Percentiles rank a stretch among this genome's conserved stretches.
phyloP scores from a whole-genome alignment of 2,797 vertebrate genomes.

The Harpagifer antarcticus region DNA sequence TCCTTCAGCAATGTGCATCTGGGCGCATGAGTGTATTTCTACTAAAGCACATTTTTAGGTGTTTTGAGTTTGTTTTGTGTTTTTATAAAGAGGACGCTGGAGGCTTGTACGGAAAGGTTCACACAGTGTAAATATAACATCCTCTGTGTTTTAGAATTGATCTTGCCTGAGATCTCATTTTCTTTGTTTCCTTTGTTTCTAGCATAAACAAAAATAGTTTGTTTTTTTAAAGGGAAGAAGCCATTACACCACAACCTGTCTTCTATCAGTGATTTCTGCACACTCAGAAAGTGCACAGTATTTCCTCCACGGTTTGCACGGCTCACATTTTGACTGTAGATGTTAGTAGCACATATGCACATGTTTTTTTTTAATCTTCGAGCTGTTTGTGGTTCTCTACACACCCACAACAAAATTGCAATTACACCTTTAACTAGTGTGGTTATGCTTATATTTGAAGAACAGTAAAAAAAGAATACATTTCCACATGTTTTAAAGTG shows the following conservation, averaged over 20 bases:
- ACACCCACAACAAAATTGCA: neutral
- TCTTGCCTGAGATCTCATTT: conserved; percentile 10
- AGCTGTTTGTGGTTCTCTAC: conserved; percentile 14
- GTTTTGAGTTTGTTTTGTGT: neutral
- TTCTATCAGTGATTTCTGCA: conserved; percentile 46
- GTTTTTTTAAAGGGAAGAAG: conserved; percentile 27
- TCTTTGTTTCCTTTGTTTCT: conserved; percentile 14
- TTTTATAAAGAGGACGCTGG: conserved; percentile 5
- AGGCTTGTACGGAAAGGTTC: conserved; percentile 10
- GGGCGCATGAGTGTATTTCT: conserved; percentile 3
- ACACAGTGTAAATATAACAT: neutral
- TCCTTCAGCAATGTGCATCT: conserved; percentile 14
- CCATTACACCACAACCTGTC: conserved; percentile 51
- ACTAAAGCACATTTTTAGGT: neutral
- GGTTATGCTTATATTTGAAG: neutral
- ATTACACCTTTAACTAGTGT: neutral
- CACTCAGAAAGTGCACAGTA: conserved; percentile 20
- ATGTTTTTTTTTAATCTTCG: conserved; percentile 5
- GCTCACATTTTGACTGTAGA: conserved; percentile 34
- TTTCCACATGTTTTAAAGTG: conserved; percentile 17
- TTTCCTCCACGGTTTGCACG: conserved; percentile 20
- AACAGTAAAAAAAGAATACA: conserved; percentile 1
- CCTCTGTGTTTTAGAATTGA: conserved; percentile 8
- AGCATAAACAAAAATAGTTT: neutral
- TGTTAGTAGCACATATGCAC: conserved; percentile 17